Base-by-base conservation (phyloP, 2,888 invertebrate species). In the Emmelina monodactyla region DNA sequence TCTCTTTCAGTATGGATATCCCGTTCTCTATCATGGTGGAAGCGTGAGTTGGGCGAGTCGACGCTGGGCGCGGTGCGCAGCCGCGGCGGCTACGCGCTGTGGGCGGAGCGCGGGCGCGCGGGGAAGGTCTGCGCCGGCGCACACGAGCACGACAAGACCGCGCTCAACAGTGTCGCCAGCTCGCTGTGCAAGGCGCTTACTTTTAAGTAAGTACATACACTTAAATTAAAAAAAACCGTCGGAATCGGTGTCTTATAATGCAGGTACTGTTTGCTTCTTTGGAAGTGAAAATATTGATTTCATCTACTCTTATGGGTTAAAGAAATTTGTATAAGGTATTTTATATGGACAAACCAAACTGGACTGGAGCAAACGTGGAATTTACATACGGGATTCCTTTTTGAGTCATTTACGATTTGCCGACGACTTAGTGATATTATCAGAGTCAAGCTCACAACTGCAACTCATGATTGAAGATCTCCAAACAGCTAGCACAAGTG, bases 41-140 rank as follows among this genome's bases (percentile, higher is more conserved):
- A 81, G 40, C 82, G 85, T 34, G 84, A 86, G 43, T 85, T 83
- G 30, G 70, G 83, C 39, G 82, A 88, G 58, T 85, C 87, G 2
- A 88, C 91, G 1, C 86, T 90, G 55, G 84, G 88, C 31, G 79
- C 85, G 1, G 82, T 85, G 38, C 90, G 92, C 51, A 84, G 83
- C 50, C 82, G 86, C 36, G 87, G 87, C 44, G 94, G 94, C n/a
- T 92, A 86, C 67, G 90, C 92, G 2, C 84, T 91, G 42, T 92
- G 92, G 79, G 88, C 91, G 47, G 93, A 93, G 66, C 89, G 89
- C 52, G 92, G 92, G 4, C 83, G 84, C 33, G 82, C 85, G 33
- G 92, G 92, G 33, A 92, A 92, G 69, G 69, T 93, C 22, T 93
- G 93, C 58, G 88, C 90, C 1, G 89, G 90, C 53, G 91, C 89